A percentile compares a stretch with the other conserved stretches of the same genome.
Conservation (phyloP, 2,888 invertebrate genomes). For the Catocala fraxini region DNA sequence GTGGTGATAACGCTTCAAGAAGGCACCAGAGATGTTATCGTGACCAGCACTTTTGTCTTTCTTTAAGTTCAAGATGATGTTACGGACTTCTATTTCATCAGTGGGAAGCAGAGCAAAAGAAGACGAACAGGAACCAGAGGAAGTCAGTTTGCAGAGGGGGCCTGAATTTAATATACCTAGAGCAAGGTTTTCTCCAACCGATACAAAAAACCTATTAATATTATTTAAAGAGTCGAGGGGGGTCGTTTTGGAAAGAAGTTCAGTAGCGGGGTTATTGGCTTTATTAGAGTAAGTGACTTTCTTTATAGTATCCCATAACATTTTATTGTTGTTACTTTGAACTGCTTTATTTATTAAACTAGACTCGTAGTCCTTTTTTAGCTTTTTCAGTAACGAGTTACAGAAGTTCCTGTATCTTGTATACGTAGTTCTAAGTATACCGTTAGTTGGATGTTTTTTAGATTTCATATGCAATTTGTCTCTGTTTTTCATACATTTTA, state of each 20-base stretch:
- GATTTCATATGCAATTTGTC: conserved; percentile 14
- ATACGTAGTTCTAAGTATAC: conserved; percentile 16
- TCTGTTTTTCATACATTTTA: neutral
- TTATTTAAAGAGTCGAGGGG: neutral
- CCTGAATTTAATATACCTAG: neutral
- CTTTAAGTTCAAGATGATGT: conserved; percentile 2
- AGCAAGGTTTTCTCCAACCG: conserved; percentile 5
- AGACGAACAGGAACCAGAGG: neutral
- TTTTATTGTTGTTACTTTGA: conserved; percentile 7
- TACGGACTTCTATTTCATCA: neutral
- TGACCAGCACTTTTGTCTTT: conserved; percentile 6
- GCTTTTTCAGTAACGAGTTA: conserved; percentile 13
- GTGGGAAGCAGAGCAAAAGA: conserved; percentile 1
- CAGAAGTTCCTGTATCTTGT: too few relatives aligned
- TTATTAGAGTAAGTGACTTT: conserved; percentile 12
- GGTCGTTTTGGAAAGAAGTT: neutral
- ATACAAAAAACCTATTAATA: neutral
- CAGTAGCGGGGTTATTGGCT: neutral
- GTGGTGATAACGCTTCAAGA: too few relatives aligned
- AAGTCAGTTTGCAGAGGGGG: neutral
- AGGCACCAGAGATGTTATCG: too few relatives aligned
- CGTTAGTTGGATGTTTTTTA: conserved; percentile 16
- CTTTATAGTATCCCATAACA: conserved; percentile 17
- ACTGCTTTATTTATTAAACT: conserved; percentile 9
- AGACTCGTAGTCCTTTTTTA: neutral